phyloP scores from a whole-genome alignment of 2,113 vertebrate genomes.

The Phalacrocorax pelagicus region DNA sequence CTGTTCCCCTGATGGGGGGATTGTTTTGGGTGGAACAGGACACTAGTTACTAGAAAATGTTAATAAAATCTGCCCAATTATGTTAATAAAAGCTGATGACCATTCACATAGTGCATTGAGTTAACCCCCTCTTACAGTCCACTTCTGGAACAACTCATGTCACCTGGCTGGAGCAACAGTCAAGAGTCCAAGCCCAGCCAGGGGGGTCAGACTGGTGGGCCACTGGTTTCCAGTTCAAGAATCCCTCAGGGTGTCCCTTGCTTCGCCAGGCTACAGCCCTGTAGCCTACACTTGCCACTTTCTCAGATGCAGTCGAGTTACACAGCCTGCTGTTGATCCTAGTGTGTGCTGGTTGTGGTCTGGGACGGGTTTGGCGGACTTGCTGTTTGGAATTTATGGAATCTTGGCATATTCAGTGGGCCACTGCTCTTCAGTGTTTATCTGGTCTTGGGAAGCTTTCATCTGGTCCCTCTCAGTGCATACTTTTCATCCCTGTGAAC shows the following conservation, averaged over 20 bases:
- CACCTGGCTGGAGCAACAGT: rapidly evolving
- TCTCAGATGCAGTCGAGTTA: background rate
- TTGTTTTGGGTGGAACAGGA: background rate
- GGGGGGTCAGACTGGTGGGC: rapidly evolving
- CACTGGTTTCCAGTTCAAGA: background rate
- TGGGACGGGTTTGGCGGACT: background rate
- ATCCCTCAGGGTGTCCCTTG: background rate
- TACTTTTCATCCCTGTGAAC: background rate
- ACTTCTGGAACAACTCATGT: rapidly evolving
- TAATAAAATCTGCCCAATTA: background rate
- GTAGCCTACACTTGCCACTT: background rate
- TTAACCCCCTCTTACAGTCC: background rate
- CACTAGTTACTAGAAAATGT: background rate
- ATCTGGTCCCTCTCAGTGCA: background rate
- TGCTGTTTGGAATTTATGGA: background rate
- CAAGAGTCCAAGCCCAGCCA: rapidly evolving
- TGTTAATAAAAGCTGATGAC: too few relatives aligned
- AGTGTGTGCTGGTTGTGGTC: background rate
- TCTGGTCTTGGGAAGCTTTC: background rate
- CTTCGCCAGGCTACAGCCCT: background rate
- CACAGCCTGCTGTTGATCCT: background rate
- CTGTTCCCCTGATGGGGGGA: background rate
- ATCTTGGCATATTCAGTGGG: background rate
- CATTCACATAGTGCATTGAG: background rate
- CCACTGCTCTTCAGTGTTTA: background rate